Evolutionary conservation across 2,888 invertebrate genomes (phyloP), one percentile per base, ranked within the genome.

Genomic region (Oscheius sp.): DNA sequence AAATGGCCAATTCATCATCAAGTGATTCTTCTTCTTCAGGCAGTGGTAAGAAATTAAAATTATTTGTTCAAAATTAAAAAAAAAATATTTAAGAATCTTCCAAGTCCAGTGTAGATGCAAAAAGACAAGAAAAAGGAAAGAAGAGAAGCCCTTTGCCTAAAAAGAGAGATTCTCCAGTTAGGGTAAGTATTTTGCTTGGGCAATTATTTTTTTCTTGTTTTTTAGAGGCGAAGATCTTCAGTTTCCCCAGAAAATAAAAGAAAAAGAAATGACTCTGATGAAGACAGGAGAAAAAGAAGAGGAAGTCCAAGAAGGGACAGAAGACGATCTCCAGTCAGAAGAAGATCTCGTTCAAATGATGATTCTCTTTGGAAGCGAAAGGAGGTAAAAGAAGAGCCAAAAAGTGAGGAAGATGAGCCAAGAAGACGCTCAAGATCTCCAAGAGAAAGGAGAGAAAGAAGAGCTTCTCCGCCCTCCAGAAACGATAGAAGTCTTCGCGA

Each of bases 361-460:
- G 27, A 25, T 10, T 27, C 10, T 17, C 31, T 52, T 10, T 52
- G 52, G 52, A 17, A 25, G 5, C 25, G n/a, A n/a, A 55, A 55
- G 20, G 55, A 55, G 12, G 25, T 42, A 20, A 61, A 61, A 27
- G 42, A 61, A 27, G 61, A 61, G 27, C 61, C 42, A 61, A 6
- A 27, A 29, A 39, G 45, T 29, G 61, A 45, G 27, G 39, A 27
- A n/a, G 61, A 61, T 17, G 25, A 33, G 17, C 45, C 45, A 15
- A 61, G 25, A 27, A 61, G 25, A 23, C 27, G 20, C n/a, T 12
- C 46, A 8, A 53, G 61, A 52, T 53, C 64, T 65, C 15, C 37
- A 23, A 50, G 61, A 31, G 25, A 42, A 64, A 34, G 33, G 64
- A 45, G 64, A 52, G 17, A 33, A 31, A 23, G 66, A 61, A 8